A percentile compares a stretch with the other conserved stretches of the same genome.
Conservation (phyloP, 1,140 invertebrate species). For the Trissolcus basalis region DNA sequence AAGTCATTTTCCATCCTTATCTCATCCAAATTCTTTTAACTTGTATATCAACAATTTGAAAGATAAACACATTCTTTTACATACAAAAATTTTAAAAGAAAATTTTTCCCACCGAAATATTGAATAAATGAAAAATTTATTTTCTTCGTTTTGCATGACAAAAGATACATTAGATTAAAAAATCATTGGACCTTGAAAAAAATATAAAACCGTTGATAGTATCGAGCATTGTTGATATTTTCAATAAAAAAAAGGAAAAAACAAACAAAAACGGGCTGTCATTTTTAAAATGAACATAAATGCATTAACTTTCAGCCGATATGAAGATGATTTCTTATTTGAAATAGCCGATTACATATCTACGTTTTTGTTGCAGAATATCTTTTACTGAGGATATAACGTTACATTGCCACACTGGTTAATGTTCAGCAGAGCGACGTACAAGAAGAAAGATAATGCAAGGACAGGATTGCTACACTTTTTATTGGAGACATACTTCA, state of each 20-base stretch:
- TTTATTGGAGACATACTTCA: conserved; percentile 39
- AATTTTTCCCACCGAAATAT: too few relatives aligned
- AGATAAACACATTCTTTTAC: too few relatives aligned
- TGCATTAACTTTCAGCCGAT: conserved; percentile 23
- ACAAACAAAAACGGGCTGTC: conserved; percentile 12
- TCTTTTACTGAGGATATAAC: conserved; percentile 34
- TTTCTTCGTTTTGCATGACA: too few relatives aligned
- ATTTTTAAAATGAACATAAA: conserved; percentile 27
- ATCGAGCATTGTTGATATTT: too few relatives aligned
- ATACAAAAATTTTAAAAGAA: too few relatives aligned
- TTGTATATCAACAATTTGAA: too few relatives aligned
- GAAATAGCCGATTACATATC: conserved; percentile 39
- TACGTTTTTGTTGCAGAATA: conserved; percentile 47
- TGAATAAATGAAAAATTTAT: too few relatives aligned
- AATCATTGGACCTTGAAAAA: too few relatives aligned
- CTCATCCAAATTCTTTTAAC: too few relatives aligned
- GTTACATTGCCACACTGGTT: conserved; percentile 36
- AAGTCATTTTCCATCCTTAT: too few relatives aligned
- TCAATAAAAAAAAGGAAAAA: conserved; percentile 6
- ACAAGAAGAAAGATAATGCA: conserved; percentile 49
- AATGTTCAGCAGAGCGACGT: conserved; percentile 29
- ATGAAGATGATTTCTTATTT: conserved; percentile 42
- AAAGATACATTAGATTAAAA: too few relatives aligned
- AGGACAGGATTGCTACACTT: conserved; percentile 44
- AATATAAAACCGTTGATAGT: too few relatives aligned